Evolutionary conservation across 2,113 vertebrate species (phyloP).

Genomic region (Lynx canadensis): DNA sequence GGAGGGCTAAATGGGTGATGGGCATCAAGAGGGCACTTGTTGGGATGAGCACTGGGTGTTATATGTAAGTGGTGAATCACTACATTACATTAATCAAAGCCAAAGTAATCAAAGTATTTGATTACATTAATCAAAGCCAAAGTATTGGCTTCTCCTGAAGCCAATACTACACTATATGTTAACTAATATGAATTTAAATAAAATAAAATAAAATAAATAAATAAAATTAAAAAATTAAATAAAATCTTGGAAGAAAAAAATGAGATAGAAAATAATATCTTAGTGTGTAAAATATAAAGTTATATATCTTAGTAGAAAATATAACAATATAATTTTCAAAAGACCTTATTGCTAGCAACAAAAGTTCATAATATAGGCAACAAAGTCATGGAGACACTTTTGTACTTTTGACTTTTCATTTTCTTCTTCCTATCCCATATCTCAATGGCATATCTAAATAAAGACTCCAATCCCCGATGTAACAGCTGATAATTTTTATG

Average conservation of each 20-base stretch:
- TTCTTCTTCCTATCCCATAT: conserved; percentile 15
- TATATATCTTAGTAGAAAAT: background rate
- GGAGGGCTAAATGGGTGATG: no score
- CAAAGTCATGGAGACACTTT: background rate
- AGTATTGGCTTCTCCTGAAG: no score
- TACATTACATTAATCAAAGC: no score
- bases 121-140: no score
- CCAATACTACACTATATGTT: no score
- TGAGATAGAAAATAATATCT: background rate
- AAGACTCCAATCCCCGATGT: background rate
- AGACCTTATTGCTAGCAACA: background rate
- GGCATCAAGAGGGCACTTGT: no score
- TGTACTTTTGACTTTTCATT: conserved; percentile 39
- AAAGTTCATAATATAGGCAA: background rate
- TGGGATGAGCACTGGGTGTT: no score
- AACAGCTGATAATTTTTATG: conserved; percentile 33
- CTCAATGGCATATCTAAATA: conserved; percentile 40
- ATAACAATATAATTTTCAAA: conserved; percentile 35
- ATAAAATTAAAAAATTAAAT: no score
- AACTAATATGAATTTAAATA: no score
- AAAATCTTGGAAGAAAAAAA: background rate
- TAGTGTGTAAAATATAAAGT: background rate
- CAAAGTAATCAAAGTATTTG: no score
- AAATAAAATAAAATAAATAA: no score
- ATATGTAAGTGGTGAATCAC: no score